Evolutionary conservation across 2,797 vertebrate genomes (phyloP).

Genomic region (Kryptopterus vitreolus): DNA sequence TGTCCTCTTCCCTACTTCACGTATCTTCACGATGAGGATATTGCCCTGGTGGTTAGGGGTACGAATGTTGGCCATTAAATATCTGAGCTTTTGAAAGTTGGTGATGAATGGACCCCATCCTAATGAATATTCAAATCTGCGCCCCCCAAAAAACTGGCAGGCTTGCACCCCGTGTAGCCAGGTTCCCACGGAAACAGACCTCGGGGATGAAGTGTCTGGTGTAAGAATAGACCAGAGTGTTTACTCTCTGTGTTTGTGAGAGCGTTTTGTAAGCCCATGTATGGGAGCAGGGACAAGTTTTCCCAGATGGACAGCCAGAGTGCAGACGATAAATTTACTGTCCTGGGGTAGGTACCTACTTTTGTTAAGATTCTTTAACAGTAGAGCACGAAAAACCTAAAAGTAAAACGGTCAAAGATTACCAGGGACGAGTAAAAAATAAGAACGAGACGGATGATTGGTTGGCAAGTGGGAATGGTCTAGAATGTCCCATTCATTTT

Average conservation of each 20-base stretch:
- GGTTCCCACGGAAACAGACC: conserved; percentile 48
- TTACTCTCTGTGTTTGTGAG: conserved; percentile 6
- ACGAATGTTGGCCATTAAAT: background rate
- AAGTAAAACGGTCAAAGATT: no score
- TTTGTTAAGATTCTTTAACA: background rate
- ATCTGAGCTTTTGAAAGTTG: background rate
- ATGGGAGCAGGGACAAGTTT: conserved; percentile 14
- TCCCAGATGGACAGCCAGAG: conserved; percentile 6
- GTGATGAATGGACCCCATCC: background rate
- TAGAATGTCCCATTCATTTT: background rate
- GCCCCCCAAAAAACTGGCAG: background rate
- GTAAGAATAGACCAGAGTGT: conserved; percentile 39
- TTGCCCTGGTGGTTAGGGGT: no score
- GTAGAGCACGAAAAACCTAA: background rate
- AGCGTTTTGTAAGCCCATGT: conserved; percentile 12
- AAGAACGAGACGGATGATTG: background rate
- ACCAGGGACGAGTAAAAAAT: background rate
- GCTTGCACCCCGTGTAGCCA: background rate
- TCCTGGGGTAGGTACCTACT: background rate
- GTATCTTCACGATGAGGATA: no score
- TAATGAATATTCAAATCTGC: conserved; percentile 26
- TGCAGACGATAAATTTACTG: background rate
- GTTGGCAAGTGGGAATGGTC: background rate
- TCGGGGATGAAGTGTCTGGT: conserved; percentile 23
- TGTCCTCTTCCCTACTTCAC: no score